These are phyloP conservation scores for Okapia johnstoni DNA, from an alignment of 2,113 vertebrate species.

Conservation along the genomic window DNA sequence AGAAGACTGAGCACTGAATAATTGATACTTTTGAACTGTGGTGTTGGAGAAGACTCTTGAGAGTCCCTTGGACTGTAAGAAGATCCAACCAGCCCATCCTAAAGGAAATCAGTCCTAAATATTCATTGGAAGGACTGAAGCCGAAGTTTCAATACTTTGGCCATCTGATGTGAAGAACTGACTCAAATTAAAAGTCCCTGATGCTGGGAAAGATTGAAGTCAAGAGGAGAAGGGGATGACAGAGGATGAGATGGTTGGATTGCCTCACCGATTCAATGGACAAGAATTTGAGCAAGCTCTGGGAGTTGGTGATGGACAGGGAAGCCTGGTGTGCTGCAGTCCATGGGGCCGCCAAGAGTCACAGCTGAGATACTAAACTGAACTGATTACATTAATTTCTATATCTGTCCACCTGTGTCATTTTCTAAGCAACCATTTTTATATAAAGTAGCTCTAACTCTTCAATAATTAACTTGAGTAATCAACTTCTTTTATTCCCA, in stretches of 20 bases:
- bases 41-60: neutral
- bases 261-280: accelerated
- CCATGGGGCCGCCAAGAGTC: neutral
- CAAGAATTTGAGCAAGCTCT: neutral
- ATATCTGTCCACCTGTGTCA: neutral
- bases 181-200: neutral
- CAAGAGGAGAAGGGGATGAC: neutral
- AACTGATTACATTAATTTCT: neutral
- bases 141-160: neutral
- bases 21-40: neutral
- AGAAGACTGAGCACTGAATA: neutral
- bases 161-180: neutral
- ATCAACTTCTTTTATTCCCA: neutral
- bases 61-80: neutral
- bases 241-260: neutral
- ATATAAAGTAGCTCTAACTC: neutral
- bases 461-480: neutral
- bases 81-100: neutral
- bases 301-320: neutral
- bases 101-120: neutral
- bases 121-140: neutral
- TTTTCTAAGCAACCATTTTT: neutral
- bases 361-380: neutral
- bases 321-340: neutral
- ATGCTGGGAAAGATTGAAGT: neutral